Conservation (phyloP, 2,113 vertebrate genomes). For the Heterochromis multidens region DNA sequence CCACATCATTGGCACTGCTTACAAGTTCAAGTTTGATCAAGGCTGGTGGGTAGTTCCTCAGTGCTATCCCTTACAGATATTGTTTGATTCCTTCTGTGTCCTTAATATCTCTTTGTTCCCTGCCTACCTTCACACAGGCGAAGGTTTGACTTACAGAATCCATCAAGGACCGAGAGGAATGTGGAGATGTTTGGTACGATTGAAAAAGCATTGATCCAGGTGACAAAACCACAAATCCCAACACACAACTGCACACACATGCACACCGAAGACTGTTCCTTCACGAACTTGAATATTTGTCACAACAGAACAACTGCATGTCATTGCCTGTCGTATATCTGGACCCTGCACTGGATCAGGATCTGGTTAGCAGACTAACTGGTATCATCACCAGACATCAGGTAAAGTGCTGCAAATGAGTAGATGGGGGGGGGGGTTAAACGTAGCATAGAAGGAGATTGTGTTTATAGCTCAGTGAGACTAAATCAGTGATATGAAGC, state of each 20-base stretch:
- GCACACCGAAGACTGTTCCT: neutral
- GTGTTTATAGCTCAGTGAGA: neutral
- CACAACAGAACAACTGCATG: conserved; percentile 87
- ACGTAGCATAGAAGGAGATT: neutral
- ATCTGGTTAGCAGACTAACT: conserved; percentile 85
- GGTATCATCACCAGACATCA: conserved; percentile 90
- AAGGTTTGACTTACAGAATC: conserved; percentile 94
- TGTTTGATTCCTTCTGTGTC: neutral
- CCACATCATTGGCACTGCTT: conserved; percentile 93
- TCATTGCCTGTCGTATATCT: conserved; percentile 90
- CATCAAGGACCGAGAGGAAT: conserved; percentile 91
- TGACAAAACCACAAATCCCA: conserved; percentile 11
- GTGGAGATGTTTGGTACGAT: conserved; percentile 96
- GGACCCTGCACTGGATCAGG: conserved; percentile 86
- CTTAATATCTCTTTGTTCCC: neutral
- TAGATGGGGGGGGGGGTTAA: neutral
- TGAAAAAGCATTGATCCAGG: conserved; percentile 91
- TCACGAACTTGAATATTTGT: neutral
- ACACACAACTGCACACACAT: neutral
- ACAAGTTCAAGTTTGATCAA: conserved; percentile 96
- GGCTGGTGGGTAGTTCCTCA: conserved; percentile 85
- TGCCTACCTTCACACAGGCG: conserved; percentile 78
- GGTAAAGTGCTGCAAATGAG: conserved; percentile 68
- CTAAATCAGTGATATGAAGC: neutral
- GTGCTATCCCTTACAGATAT: neutral